These are phyloP conservation scores for Hypercompe scribonia DNA, from an alignment of 2,888 invertebrate species.

Conservation along the genomic window DNA sequence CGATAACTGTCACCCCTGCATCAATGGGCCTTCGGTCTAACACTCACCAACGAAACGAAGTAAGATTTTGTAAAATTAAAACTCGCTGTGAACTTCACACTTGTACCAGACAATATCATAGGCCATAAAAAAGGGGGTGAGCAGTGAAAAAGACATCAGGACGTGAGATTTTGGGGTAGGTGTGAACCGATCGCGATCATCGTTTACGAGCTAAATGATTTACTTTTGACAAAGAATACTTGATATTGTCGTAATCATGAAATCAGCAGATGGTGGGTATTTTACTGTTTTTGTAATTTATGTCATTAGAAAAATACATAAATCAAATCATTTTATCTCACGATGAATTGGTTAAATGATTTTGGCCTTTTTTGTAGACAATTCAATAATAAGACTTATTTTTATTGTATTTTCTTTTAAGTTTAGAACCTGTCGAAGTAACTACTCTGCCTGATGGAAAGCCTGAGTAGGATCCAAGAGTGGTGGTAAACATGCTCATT, in stretches of 20 bases:
- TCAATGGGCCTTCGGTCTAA: too few species aligned
- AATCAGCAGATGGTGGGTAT: conserved; percentile 26
- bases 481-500: too few species aligned
- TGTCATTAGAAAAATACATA: too few species aligned
- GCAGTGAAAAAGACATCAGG: conserved; percentile 77
- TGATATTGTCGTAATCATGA: conserved; percentile 10
- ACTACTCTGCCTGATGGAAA: too few species aligned
- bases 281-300: conserved; percentile 15
- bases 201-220: conserved; percentile 72
- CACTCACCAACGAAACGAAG: too few species aligned
- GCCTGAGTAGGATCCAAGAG: too few species aligned
- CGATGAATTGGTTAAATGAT: background rate
- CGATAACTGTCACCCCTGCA: too few species aligned
- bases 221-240: conserved; percentile 42
- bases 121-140: conserved; percentile 70
- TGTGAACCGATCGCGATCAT: conserved; percentile 77
- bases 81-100: conserved; percentile 23
- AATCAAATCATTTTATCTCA: background rate
- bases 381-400: too few species aligned
- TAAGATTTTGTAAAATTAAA: background rate
- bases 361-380: too few species aligned
- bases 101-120: conserved; percentile 50
- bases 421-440: too few species aligned
- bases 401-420: too few species aligned
- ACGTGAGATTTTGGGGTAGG: conserved; percentile 71